A percentile compares a stretch with the other conserved stretches of the same genome.
Evolutionary conservation across 53 echinoderm and acorn worm species (phyloP).

Genomic region (Holothuria leucospilota): DNA sequence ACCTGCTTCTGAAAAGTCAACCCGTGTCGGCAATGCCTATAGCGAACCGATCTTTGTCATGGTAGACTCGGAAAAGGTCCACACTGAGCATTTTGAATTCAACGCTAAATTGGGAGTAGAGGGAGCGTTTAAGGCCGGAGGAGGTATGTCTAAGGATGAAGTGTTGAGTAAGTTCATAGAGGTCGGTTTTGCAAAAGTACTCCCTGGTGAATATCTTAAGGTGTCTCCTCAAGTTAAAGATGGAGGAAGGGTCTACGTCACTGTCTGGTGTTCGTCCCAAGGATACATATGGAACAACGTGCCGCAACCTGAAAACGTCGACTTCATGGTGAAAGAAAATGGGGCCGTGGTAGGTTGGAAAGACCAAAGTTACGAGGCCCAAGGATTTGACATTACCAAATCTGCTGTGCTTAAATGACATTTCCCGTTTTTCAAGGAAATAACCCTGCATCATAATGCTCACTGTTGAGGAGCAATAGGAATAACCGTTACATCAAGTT

Average conservation of each 20-base stretch:
- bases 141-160: background rate
- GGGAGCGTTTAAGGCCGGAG: background rate
- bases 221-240: background rate
- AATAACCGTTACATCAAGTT: too few species aligned
- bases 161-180: conserved; percentile 40
- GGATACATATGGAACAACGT: conserved; percentile 18
- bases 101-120: background rate
- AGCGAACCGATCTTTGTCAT: background rate
- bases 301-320: background rate
- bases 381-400: too few species aligned
- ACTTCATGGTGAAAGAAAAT: conserved; percentile 3
- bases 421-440: too few species aligned
- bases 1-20: background rate
- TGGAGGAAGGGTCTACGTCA: conserved; percentile 3
- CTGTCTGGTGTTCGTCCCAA: conserved; percentile 9
- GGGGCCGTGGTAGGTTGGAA: too few species aligned
- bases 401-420: too few species aligned
- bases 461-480: too few species aligned
- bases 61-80: background rate
- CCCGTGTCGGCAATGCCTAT: conserved; percentile 22
- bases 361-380: too few species aligned
- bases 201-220: background rate
- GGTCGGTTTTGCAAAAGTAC: conserved; percentile 23
- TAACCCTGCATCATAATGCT: too few species aligned
- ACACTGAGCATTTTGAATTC: background rate